Base-by-base conservation (phyloP, 2,113 vertebrate genomes). In the Daphoenositta chrysoptera region DNA sequence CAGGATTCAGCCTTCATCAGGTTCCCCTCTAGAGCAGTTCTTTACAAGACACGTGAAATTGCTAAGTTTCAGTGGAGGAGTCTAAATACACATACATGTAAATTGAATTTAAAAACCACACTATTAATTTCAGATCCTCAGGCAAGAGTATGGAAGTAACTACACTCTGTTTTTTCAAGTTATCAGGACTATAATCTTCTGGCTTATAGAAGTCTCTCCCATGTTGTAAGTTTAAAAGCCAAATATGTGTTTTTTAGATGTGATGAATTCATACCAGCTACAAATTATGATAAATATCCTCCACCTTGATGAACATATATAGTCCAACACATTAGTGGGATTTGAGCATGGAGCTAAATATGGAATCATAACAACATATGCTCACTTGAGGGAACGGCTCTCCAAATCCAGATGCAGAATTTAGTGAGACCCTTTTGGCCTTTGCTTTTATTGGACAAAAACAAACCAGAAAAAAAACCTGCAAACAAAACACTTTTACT, bases 91-190 rank as follows among this genome's bases (percentile, higher is more conserved):
- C 68, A 83, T 81, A 94, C 91, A 93, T 6, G 56, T 96, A 98
- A 97, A 97, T 48, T 85, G 69, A 85, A 91, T 96, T 94, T 15
- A 92, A 94, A 77, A 51, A 8, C 2, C 72, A 86, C 50, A 93
- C 60, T 95, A 94, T 97, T 90, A 76, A 96, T 94, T 96, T 96
- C 95, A 97, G 94, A 81, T 94, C 95, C 90, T 90, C 61, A 31
- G 96, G 92, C 95, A 89, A 92, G 72, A 65, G 58, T 72, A 79
- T 80, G 72, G 90, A 92, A 96, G 64, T 88, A 94, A 96, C 69
- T 91, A 48, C 37, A 85, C 31, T 56, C 65, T 95, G 85, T 83
- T 97, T 96, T 96, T 71, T 51, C 42, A 44, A 40, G 76, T 91
- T 94, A 96, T 96, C 94, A 70, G 53, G 48, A 14, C 28, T 56